These are phyloP conservation scores for Archegozetes longisetosus DNA, from an alignment of 1,140 invertebrate genomes.

Conservation along the genomic window DNA sequence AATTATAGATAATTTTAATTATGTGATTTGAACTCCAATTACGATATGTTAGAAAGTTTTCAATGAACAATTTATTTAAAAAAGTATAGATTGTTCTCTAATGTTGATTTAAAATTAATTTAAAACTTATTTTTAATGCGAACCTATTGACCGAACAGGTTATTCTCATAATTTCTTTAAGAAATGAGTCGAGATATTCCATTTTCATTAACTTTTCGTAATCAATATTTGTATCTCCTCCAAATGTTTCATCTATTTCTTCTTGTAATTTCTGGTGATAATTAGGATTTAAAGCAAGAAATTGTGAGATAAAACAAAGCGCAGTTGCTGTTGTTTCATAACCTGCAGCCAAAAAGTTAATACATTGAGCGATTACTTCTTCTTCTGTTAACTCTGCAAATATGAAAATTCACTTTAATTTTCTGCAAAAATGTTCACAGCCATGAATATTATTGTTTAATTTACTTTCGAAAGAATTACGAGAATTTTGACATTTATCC, in stretches of 20 bases:
- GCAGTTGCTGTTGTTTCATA: conserved; percentile 21
- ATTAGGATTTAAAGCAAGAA: conserved; percentile 19
- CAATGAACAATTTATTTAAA: too few species aligned
- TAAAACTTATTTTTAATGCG: too few species aligned
- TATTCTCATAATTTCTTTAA: conserved; percentile 21
- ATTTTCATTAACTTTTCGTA: conserved; percentile 19
- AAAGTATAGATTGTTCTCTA: too few species aligned
- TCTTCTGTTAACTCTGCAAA: conserved; percentile 7
- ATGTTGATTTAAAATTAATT: too few species aligned
- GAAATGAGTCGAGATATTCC: conserved; percentile 21
- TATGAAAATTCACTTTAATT: not conserved
- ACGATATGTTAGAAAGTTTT: too few species aligned
- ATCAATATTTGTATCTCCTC: conserved; percentile 8
- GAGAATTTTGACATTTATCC: too few species aligned
- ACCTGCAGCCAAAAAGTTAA: conserved; percentile 23
- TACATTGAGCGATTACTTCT: conserved; percentile 26
- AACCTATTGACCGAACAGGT: conserved; percentile 14
- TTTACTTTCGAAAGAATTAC: too few species aligned
- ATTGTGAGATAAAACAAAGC: conserved; percentile 19
- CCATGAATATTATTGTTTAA: too few species aligned
- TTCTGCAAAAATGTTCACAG: too few species aligned
- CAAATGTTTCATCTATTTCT: conserved; percentile 24
- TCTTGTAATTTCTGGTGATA: conserved; percentile 19
- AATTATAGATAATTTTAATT: not conserved
- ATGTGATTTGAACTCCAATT: too few species aligned